Conservation (phyloP, 2,113 vertebrate species). For the Microcebus murinus region DNA sequence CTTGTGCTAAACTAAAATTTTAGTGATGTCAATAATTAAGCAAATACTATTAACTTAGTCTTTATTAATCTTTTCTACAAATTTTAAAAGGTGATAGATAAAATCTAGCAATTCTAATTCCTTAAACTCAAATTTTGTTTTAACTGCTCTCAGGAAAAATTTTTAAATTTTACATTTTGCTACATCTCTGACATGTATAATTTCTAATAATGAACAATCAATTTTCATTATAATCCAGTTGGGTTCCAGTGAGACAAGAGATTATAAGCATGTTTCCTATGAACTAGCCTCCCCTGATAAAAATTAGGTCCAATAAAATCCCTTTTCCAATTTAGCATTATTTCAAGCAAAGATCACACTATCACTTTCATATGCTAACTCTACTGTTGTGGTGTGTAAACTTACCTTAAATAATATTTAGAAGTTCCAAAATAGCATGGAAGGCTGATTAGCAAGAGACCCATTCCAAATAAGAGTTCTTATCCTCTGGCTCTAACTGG, state of each 20-base stretch:
- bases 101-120: constrained; percentile 40
- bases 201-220: neutral
- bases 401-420: neutral
- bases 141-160: neutral
- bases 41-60: neutral
- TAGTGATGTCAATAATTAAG: constrained; percentile 18
- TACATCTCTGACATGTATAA: neutral
- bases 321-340: neutral
- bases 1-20: constrained; percentile 1
- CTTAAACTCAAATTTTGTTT: constrained; percentile 21
- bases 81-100: constrained; percentile 4
- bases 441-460: neutral
- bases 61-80: constrained; percentile 15
- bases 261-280: neutral
- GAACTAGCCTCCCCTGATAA: neutral
- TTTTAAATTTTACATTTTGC: constrained; percentile 15
- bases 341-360: neutral
- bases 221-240: constrained; percentile 40
- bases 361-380: neutral
- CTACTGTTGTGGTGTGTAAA: neutral
- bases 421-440: neutral
- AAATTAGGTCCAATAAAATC: neutral
- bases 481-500: constrained; percentile 3
- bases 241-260: neutral
- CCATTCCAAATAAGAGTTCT: constrained; percentile 10